Base-by-base conservation (phyloP, 2,113 vertebrate species). In the Poecile atricapillus region DNA sequence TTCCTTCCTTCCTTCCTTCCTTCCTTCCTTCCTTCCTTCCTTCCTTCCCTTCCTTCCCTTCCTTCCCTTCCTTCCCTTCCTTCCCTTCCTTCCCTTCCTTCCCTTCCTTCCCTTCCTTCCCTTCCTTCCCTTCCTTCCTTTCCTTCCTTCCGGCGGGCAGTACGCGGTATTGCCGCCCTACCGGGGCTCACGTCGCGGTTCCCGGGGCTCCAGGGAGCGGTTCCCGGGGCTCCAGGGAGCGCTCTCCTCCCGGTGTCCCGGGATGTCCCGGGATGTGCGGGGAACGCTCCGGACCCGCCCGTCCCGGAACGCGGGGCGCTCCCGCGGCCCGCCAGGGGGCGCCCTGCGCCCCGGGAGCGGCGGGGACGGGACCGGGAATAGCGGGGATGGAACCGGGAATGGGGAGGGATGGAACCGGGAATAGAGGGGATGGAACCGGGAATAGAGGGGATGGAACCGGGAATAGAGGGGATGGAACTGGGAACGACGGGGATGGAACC, bases 321-420 rank as follows among this genome's bases (percentile, higher is more conserved):
- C 28, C 43, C 43, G 18, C 12, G 7, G 12, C 41, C 87, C 96
- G 56, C 76, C 83, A 96, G 96, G 89, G 95, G 96, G 91, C 93
- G 94, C 91, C 82, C 63, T 60, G 53, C 33, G 53, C 30, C 60
- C 69, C 70, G 39, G 28, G 50, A 80, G 9, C 62, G 25, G 76
- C 88, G 9, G 31, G 52, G 22, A n/a, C 4, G 23, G 46, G 13
- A 12, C 4, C 5, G 20, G 27, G 35, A 53, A 13, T 2, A 15
- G 63, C 17, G 6, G 27, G 60, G 30, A 31, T 23, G 62, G 73
- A 14, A 16, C 28, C 7, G 63, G 63, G 47, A 69, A 21, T 15
- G 17, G n/a, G 50, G 80, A 63, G 21, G 19, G 15, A 20, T 18
- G 30, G 43, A 9, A 13, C 16, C 3, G 30, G 39, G 24, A 56